A percentile compares a stretch with the other conserved stretches of the same genome.
These are phyloP conservation scores for Ceryle rudis DNA, from an alignment of 2,797 vertebrate species.

Conservation along the genomic window DNA sequence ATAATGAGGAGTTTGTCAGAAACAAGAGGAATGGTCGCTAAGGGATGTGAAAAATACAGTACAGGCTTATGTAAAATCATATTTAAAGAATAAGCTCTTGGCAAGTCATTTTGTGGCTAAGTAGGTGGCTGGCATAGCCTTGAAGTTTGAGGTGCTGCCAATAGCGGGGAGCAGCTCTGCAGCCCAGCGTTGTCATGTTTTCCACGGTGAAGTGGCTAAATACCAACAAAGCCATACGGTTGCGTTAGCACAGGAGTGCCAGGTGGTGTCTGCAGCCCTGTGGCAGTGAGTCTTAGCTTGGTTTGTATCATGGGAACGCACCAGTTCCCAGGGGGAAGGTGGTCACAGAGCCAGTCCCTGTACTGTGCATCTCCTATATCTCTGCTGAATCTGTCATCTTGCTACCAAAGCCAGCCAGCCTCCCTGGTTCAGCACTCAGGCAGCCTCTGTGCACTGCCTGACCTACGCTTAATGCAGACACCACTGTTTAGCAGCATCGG, in stretches of 20 bases:
- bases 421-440: accelerated
- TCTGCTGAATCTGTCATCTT: neutral
- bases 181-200: neutral
- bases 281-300: neutral
- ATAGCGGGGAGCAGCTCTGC: neutral
- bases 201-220: neutral
- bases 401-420: neutral
- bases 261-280: neutral
- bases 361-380: neutral
- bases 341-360: neutral
- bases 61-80: neutral
- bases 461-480: neutral
- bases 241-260: neutral
- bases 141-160: neutral
- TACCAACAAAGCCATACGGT: neutral
- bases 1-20: neutral
- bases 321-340: neutral
- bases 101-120: neutral
- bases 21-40: neutral
- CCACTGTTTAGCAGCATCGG: neutral
- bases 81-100: neutral
- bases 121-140: neutral
- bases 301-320: neutral
- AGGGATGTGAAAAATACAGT: neutral
- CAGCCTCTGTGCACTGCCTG: neutral